Percentiles rank a stretch among this genome's conserved stretches.
Evolutionary conservation across 1,140 invertebrate genomes (phyloP).

Genomic region (Rhopalosiphum maidis): DNA sequence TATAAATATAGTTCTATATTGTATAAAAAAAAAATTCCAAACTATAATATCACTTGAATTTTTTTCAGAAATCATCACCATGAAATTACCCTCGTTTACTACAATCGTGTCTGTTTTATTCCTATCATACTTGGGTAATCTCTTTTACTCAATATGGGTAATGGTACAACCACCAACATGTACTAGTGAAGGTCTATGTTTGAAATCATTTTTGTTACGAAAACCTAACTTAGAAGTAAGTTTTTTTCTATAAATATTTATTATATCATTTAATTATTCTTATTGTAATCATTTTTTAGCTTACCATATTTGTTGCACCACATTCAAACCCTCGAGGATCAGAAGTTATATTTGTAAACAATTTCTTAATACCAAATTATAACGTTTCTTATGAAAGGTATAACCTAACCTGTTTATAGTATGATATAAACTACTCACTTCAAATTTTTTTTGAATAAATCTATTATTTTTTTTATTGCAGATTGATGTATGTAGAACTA

Average conservation of each 20-base stretch:
- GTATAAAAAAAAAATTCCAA: not conserved
- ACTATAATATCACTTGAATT: not conserved
- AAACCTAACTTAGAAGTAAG: constrained; percentile 54
- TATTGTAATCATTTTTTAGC: not conserved
- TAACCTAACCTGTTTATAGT: not conserved
- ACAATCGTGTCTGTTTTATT: constrained; percentile 38
- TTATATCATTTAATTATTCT: not conserved
- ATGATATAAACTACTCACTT: not conserved
- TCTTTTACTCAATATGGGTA: constrained; percentile 50
- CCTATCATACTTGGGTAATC: constrained; percentile 28
- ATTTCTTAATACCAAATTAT: constrained; percentile 11
- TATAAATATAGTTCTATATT: not conserved
- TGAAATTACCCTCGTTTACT: constrained; percentile 41
- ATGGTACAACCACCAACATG: constrained; percentile 47
- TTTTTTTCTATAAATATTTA: constrained; percentile 15
- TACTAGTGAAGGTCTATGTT: constrained; percentile 50
- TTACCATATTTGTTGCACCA: constrained; percentile 39
- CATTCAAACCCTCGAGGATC: constrained; percentile 15
- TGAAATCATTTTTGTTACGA: constrained; percentile 33
- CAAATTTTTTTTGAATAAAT: not conserved
- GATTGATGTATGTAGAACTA: constrained; percentile 37
- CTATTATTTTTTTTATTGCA: constrained; percentile 24
- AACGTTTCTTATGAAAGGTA: constrained; percentile 50
- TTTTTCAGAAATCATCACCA: not conserved
- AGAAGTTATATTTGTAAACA: constrained; percentile 37